Conservation (phyloP, 2,797 vertebrate genomes). For the Helicolenus hilgendorfi region DNA sequence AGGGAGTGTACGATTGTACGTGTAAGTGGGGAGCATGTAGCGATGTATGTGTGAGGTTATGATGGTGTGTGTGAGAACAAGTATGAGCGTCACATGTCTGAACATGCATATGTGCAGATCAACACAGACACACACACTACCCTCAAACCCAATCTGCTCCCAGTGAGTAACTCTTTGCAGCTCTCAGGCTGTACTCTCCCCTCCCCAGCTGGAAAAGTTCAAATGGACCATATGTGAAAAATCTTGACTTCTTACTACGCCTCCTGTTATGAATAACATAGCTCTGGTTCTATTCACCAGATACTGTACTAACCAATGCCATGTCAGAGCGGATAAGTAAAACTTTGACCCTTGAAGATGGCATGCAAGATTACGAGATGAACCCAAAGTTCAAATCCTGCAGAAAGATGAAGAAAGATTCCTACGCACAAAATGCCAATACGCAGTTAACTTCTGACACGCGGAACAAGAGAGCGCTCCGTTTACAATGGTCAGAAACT, state of each 20-base stretch:
- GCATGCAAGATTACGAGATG: not conserved
- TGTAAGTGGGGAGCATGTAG: not conserved
- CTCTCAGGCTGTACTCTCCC: constrained; percentile 12
- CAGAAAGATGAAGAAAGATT: not conserved
- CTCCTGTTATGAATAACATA: not conserved
- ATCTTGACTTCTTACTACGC: not conserved
- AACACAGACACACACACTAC: constrained; percentile 16
- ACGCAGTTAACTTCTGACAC: not conserved
- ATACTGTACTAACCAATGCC: not conserved
- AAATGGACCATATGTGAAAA: constrained; percentile 56
- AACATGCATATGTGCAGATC: constrained; percentile 21
- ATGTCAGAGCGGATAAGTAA: not conserved
- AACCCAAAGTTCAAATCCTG: not conserved
- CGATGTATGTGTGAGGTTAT: not conserved
- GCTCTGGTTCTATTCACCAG: not conserved
- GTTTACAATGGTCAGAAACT: constrained; percentile 48
- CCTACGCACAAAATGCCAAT: not conserved
- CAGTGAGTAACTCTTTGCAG: constrained; percentile 67
- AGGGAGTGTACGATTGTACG: not conserved
- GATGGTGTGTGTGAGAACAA: not conserved
- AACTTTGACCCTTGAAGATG: not conserved
- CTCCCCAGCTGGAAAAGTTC: constrained; percentile 60
- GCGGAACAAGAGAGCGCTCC: not conserved
- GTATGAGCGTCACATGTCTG: not conserved
- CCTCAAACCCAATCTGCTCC: constrained; percentile 53